phyloP scores from a whole-genome alignment of 2,888 invertebrate genomes.

The Sarcophaga carnaria region DNA sequence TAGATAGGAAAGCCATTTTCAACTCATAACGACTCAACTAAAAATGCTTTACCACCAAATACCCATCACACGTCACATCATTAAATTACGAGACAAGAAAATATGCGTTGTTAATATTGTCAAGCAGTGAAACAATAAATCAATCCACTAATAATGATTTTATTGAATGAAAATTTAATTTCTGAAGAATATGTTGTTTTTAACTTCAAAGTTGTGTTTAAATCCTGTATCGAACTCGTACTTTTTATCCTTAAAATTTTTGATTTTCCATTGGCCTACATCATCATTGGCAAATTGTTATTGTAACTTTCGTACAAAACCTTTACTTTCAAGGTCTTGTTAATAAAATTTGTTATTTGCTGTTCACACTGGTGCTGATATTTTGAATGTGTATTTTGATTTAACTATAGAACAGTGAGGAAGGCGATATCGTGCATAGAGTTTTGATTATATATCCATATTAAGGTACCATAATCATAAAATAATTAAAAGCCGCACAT shows the following conservation, averaged over 20 bases:
- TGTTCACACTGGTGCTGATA: not conserved
- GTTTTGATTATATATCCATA: constrained; percentile 2
- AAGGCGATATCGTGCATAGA: constrained; percentile 9
- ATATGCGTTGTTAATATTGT: constrained; percentile 5
- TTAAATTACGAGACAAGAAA: constrained; percentile 15
- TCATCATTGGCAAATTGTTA: too few relatives aligned
- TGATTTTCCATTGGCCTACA: too few relatives aligned
- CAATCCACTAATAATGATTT: too few relatives aligned
- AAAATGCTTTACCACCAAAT: constrained; percentile 21
- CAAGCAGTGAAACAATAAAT: not conserved
- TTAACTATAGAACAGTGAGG: constrained; percentile 14
- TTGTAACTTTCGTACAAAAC: too few relatives aligned
- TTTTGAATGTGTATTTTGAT: constrained; percentile 9
- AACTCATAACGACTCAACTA: constrained; percentile 32
- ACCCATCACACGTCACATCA: constrained; percentile 40
- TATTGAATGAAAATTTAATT: not conserved
- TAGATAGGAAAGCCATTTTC: constrained; percentile 51
- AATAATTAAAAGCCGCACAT: constrained; percentile 55
- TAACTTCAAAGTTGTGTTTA: not conserved
- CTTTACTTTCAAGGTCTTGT: constrained; percentile 6
- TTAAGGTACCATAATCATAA: constrained; percentile 53
- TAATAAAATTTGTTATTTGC: not conserved
- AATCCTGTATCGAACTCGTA: not conserved
- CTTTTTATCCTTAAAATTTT: too few relatives aligned
- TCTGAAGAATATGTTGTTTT: not conserved